Evolutionary conservation across 2,113 vertebrate genomes (phyloP).

Genomic region (Physeter macrocephalus): DNA sequence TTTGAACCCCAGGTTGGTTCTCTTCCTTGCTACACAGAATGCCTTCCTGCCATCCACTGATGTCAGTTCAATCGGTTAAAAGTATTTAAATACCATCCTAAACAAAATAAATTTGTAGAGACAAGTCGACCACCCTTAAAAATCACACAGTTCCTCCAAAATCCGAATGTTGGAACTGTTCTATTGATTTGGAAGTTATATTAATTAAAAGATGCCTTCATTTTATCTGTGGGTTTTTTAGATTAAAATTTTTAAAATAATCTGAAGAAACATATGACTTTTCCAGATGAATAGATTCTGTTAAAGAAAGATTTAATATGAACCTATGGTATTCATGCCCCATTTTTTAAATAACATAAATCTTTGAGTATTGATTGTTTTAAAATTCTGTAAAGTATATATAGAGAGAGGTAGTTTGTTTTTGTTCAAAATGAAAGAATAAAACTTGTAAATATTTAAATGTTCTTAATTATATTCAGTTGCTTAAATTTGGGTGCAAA

Average conservation of each 20-base stretch:
- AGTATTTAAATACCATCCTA: background rate
- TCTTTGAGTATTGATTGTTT: background rate
- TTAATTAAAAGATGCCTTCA: background rate
- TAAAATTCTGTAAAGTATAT: background rate
- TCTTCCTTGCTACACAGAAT: background rate
- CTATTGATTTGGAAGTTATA: background rate
- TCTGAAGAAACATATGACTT: background rate
- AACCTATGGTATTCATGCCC: background rate
- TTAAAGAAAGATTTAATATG: background rate
- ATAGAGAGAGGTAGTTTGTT: background rate
- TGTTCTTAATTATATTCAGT: background rate
- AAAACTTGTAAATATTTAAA: background rate
- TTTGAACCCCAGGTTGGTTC: background rate
- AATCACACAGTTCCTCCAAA: background rate
- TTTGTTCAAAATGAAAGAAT: slow-evolving; percentile 22
- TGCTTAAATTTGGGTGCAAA: background rate
- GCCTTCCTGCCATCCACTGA: background rate
- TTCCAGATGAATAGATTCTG: background rate
- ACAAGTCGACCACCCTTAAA: background rate
- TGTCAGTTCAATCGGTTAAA: background rate
- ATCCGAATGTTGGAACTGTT: background rate
- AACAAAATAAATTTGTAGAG: background rate
- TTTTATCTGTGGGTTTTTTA: background rate
- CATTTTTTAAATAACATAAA: background rate
- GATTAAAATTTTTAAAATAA: background rate